Evolutionary conservation across 2,797 vertebrate genomes (phyloP).

Genomic region (Ibycter americanus): DNA sequence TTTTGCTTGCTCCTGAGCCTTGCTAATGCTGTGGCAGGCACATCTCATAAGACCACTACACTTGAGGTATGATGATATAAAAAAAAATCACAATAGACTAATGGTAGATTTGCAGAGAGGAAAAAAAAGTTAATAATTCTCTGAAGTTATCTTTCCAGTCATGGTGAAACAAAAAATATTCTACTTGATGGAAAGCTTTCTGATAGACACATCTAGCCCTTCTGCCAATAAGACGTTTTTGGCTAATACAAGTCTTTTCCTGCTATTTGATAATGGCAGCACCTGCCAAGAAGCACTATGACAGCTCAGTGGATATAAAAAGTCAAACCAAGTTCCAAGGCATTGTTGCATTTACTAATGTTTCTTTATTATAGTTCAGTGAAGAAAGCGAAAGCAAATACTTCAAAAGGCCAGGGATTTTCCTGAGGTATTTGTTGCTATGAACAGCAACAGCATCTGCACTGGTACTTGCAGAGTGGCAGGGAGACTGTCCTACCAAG

Average conservation of each 20-base stretch:
- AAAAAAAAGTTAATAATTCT: background rate
- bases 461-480: background rate
- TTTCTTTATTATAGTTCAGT: background rate
- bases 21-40: background rate
- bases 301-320: background rate
- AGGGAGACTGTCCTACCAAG: background rate
- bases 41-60: background rate
- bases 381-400: background rate
- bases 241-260: background rate
- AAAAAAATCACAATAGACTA: background rate
- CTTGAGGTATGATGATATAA: background rate
- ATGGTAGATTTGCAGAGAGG: background rate
- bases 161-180: background rate
- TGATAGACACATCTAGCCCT: background rate
- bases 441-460: background rate
- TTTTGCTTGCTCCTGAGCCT: background rate
- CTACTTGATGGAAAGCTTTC: background rate
- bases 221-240: background rate
- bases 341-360: background rate
- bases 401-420: background rate
- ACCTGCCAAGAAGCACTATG: background rate
- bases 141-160: background rate
- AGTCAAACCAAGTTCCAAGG: background rate
- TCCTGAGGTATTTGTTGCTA: background rate
- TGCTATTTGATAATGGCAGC: background rate